Conservation (phyloP, 2,797 vertebrate genomes). For the Hoplostethus atlanticus region DNA sequence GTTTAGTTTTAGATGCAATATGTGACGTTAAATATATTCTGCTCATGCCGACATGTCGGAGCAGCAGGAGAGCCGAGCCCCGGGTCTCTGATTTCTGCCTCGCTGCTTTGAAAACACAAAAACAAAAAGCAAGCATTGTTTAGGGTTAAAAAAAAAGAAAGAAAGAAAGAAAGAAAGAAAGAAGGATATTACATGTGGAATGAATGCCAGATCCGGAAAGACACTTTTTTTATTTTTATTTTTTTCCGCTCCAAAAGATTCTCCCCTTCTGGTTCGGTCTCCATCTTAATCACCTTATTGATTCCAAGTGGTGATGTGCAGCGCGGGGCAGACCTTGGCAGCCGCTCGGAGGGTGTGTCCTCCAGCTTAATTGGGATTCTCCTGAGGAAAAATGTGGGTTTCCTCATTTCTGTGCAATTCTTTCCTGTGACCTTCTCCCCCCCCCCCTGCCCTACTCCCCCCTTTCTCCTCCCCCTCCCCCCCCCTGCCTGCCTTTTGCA, state of each 20-base stretch:
- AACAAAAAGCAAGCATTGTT: conserved; percentile 45
- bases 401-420: conserved; percentile 49
- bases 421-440: conserved; percentile 27
- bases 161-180: too few species aligned
- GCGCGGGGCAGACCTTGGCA: conserved; percentile 50
- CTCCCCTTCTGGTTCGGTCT: conserved; percentile 26
- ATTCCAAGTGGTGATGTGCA: conserved; percentile 51
- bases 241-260: conserved; percentile 45
- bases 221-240: conserved; percentile 45
- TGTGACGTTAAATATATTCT: conserved; percentile 7
- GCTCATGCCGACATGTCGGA: conserved; percentile 7
- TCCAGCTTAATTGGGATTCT: conserved; percentile 71
- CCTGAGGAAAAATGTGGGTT: conserved; percentile 65
- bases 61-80: not conserved
- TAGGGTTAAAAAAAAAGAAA: conserved; percentile 9
- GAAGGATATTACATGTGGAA: conserved; percentile 39
- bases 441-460: conserved; percentile 22
- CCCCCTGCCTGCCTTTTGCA: conserved; percentile 36
- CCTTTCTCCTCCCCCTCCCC: too few species aligned
- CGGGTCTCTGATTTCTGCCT: conserved; percentile 26
- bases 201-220: conserved; percentile 54
- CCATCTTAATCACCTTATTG: conserved; percentile 48
- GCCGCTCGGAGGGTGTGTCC: conserved; percentile 53
- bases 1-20: too few species aligned
- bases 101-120: conserved; percentile 32